Base-by-base conservation (phyloP, 2,888 invertebrate species). In the Autographa gamma region DNA sequence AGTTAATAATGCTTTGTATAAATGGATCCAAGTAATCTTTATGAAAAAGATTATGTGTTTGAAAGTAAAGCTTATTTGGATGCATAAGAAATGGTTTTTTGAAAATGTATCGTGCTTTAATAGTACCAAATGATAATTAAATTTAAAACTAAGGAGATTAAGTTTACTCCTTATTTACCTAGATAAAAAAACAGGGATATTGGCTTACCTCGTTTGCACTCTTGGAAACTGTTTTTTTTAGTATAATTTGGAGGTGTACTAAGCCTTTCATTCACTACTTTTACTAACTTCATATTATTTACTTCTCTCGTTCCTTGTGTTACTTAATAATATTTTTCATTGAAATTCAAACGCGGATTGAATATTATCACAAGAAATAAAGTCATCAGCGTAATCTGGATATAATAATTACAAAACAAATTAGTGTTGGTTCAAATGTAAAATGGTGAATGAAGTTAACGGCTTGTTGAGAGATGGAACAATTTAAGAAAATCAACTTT, bases 361-460 rank as follows among this genome's bases (percentile, higher is more conserved):
- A 66, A 73, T 74, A 71, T 34, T 18, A 41, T 54, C 31, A 43
- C 41, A 74, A 74, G 60, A 75, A 71, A 79, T 69, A 71, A 71
- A 71, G 66, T 71, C 63, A 71, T 74, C 65, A 66, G 48, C 54
- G 66, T 61, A 52, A 74, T 69, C 64, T 71, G 16, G 38, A 74
- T 71, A 64, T 61, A 60, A 66, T 71, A 76, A 74, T 71, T 76
- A 71, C 34, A 41, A 16, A 64, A 76, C 68, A 32, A 71, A 71
- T 76, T 68, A 62, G 60, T 63, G 65, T 63, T 62, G 64, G n/a
- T 52, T 19, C 31, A n/a, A 41, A 60, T 60, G 66, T 66, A 63
- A 73, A 73, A 56, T 67, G 56, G 60, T 63, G 63, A 74, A 69
- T 73, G 62, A 66, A 72, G 41, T 72, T 68, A 60, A 48, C 14